Percentiles rank a stretch among this genome's conserved stretches.
phyloP scores from a whole-genome alignment of 30 jellyfish, hydroid and myxozoan genomes.

The Hydractinia symbiolongicarpus region DNA sequence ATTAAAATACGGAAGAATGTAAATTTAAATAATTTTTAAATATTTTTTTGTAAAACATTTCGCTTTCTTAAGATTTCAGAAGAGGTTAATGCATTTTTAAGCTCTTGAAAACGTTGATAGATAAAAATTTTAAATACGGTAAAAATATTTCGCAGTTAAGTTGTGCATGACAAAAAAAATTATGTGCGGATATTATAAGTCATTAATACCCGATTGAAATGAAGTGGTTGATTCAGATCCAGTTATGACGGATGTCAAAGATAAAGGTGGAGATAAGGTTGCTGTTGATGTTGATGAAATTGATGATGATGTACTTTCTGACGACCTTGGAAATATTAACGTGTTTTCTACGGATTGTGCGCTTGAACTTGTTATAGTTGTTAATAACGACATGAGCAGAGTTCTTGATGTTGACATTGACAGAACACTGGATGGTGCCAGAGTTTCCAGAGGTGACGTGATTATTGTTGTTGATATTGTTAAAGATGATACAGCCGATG shows the following conservation, averaged over 20 bases:
- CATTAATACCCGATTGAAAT: too few species aligned
- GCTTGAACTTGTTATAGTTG: background rate
- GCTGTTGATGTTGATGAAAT: background rate
- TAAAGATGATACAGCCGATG: background rate
- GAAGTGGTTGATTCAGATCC: too few species aligned
- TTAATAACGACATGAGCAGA: background rate
- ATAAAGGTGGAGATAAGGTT: background rate
- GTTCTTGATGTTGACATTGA: background rate
- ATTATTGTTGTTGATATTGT: background rate
- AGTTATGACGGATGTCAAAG: background rate
- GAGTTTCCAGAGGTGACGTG: background rate
- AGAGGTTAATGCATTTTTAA: too few species aligned
- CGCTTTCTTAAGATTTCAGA: too few species aligned
- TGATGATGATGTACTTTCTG: background rate
- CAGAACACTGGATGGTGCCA: background rate
- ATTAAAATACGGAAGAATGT: too few species aligned
- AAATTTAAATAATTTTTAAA: too few species aligned
- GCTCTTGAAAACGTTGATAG: too few species aligned
- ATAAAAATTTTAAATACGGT: too few species aligned
- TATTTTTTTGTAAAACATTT: too few species aligned
- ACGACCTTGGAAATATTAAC: background rate
- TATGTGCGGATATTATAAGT: too few species aligned
- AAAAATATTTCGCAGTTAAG: too few species aligned
- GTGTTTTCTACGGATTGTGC: background rate
- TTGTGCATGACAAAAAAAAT: too few species aligned